Evolutionary conservation across 1,140 invertebrate genomes (phyloP).

Genomic region (Euura lappo): DNA sequence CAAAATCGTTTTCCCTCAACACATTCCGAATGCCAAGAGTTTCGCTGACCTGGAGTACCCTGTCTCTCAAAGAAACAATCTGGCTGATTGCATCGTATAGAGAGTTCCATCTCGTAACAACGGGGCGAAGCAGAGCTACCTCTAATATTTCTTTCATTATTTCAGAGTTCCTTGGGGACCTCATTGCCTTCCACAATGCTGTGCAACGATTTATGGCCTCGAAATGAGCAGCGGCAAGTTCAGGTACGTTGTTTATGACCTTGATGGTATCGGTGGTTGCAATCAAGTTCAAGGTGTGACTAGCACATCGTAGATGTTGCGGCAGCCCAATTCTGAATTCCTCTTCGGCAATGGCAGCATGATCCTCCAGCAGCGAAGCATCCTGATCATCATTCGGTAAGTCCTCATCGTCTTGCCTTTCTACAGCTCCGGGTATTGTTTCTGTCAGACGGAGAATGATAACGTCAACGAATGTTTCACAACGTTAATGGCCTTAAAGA

Average conservation of each 20-base stretch:
- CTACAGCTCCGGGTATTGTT: background rate
- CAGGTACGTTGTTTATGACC: background rate
- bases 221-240: conserved; percentile 10
- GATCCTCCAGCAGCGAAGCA: background rate
- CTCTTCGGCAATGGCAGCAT: background rate
- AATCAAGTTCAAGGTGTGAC: conserved; percentile 20
- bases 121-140: conserved; percentile 10
- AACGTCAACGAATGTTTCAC: background rate
- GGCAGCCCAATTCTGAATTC: background rate
- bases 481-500: background rate
- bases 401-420: conserved; percentile 4
- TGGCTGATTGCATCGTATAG: conserved; percentile 17
- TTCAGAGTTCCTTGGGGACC: conserved; percentile 13
- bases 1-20: conserved; percentile 14
- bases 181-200: conserved; percentile 12
- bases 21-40: background rate
- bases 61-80: conserved; percentile 15
- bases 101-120: conserved; percentile 21
- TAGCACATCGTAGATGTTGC: conserved; percentile 18
- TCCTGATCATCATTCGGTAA: background rate
- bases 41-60: background rate
- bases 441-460: background rate
- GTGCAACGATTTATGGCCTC: conserved; percentile 9
- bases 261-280: conserved; percentile 9
- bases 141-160: background rate